These are phyloP conservation scores for Podotricha telesiphe DNA, from an alignment of 2,888 invertebrate genomes.

Conservation along the genomic window DNA sequence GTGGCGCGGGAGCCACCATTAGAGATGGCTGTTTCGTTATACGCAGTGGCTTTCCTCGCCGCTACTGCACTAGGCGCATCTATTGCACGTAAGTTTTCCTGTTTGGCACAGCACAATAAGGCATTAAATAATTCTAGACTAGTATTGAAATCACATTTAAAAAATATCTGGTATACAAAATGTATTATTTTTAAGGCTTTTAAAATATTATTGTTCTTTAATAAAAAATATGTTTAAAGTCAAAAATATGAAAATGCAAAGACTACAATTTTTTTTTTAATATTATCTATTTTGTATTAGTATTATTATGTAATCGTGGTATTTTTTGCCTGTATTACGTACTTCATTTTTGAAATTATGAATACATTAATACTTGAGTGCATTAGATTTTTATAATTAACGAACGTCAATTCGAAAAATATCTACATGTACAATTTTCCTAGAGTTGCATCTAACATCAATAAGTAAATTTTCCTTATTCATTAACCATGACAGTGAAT, in stretches of 20 bases:
- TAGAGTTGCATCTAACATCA: not conserved
- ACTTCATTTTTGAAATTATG: no score
- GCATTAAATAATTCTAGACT: not conserved
- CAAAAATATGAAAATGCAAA: no score
- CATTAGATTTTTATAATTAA: not conserved
- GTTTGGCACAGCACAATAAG: not conserved
- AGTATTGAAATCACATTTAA: not conserved
- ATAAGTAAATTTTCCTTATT: slow-evolving; percentile 8
- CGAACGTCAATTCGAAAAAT: not conserved
- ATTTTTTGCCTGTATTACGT: no score
- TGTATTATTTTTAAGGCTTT: no score
- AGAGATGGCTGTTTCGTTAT: slow-evolving; percentile 74
- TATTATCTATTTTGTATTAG: no score
- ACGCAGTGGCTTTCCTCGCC: slow-evolving; percentile 66
- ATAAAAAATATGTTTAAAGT: no score
- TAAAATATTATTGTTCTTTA: no score
- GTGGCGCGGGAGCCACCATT: slow-evolving; percentile 70
- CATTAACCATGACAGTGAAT: slow-evolving; percentile 2
- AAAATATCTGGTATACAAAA: no score
- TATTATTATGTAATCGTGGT: no score
- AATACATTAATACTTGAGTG: no score
- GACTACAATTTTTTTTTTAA: no score
- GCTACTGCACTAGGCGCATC: slow-evolving; percentile 74
- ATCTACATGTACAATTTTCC: not conserved
- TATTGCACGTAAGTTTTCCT: slow-evolving; percentile 69